Evolutionary conservation across 2,888 invertebrate genomes (phyloP).

Genomic region (Gandaritis pyraliata): DNA sequence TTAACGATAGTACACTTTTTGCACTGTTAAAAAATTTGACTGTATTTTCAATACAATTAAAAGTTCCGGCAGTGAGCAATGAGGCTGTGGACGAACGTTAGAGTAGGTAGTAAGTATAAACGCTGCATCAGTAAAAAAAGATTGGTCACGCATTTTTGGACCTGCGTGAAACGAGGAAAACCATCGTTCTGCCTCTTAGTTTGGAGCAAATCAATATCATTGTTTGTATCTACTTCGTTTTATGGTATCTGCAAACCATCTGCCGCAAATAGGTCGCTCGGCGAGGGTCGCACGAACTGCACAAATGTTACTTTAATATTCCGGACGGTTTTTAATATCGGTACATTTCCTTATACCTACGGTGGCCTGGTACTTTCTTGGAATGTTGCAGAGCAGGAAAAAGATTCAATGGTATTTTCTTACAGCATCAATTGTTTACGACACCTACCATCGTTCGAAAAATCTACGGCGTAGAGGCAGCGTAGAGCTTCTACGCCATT

Average conservation of each 20-base stretch:
- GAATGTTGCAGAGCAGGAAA: not conserved
- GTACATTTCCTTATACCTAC: constrained; percentile 25
- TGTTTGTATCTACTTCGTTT: constrained; percentile 26
- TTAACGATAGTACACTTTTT: constrained; percentile 14
- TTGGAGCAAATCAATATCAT: constrained; percentile 24
- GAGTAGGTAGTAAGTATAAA: too few species aligned
- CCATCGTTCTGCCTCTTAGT: constrained; percentile 1
- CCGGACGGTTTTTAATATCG: constrained; percentile 27
- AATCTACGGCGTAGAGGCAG: too few species aligned
- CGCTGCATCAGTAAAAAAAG: not conserved
- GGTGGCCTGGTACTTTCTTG: constrained; percentile 11
- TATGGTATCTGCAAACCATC: constrained; percentile 38
- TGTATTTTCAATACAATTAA: too few species aligned
- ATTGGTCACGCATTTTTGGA: not conserved
- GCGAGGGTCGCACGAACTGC: constrained; percentile 26
- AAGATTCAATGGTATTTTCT: too few species aligned
- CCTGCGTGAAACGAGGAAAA: not conserved
- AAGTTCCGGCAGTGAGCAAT: too few species aligned
- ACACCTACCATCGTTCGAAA: too few species aligned
- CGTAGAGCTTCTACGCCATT: too few species aligned
- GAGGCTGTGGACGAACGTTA: too few species aligned
- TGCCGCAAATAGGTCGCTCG: constrained; percentile 31
- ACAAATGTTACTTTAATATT: constrained; percentile 33
- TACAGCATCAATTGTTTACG: too few species aligned
- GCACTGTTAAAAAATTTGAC: too few species aligned